A percentile compares a stretch with the other conserved stretches of the same genome.
phyloP scores from a whole-genome alignment of 2,113 vertebrate genomes.

The Grammomys dolichurus region DNA sequence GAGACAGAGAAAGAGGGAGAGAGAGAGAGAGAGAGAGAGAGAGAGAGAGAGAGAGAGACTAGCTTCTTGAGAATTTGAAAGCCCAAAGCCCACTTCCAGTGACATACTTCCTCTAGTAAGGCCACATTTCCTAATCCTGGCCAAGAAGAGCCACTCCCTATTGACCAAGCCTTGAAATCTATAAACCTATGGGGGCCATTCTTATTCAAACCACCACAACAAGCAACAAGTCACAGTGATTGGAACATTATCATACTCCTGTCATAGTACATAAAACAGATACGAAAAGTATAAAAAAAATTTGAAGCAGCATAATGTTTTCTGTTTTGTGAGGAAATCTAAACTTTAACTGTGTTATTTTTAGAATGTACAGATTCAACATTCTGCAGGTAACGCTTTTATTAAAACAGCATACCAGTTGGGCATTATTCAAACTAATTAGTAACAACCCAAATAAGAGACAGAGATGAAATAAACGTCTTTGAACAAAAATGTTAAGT shows the following conservation, averaged over 20 bases:
- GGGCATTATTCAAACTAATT: not conserved
- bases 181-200: not conserved
- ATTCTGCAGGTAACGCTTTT: not conserved
- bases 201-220: not conserved
- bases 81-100: not conserved
- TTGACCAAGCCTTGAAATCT: not conserved
- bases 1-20: not conserved
- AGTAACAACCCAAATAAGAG: not conserved
- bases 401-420: not conserved
- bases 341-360: not conserved
- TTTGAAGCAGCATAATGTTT: not conserved
- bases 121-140: not conserved
- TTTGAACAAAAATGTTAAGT: not conserved
- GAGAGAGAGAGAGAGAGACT: not conserved
- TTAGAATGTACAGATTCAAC: not conserved
- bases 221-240: not conserved
- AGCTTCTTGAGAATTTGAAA: not conserved
- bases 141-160: not conserved
- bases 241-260: not conserved
- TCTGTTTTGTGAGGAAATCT: not conserved
- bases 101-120: not conserved
- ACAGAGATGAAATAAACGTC: not conserved
- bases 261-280: not conserved
- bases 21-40: no score
- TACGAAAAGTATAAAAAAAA: not conserved